A percentile compares a stretch with the other conserved stretches of the same genome.
Evolutionary conservation across 2,797 vertebrate genomes (phyloP).

Genomic region (Melanotaenia trifasciata): DNA sequence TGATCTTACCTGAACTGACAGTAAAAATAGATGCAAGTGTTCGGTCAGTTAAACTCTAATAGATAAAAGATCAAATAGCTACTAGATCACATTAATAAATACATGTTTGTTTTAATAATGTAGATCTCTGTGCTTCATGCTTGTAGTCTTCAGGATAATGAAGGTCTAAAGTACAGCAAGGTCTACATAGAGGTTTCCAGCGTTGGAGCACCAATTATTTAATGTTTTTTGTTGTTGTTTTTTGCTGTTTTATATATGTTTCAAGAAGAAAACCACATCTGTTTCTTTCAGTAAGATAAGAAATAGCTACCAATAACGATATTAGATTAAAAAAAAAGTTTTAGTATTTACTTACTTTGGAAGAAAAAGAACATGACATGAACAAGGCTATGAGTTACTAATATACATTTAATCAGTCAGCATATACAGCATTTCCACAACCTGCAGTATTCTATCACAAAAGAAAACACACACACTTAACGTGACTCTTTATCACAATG

Average conservation of each 20-base stretch:
- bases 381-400: background rate
- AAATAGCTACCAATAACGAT: background rate
- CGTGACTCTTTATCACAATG: background rate
- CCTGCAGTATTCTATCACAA: background rate
- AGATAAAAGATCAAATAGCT: background rate
- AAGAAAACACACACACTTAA: background rate
- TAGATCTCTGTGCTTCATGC: background rate
- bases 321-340: too few species aligned
- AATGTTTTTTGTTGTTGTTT: too few species aligned
- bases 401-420: background rate
- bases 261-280: background rate
- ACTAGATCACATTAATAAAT: background rate
- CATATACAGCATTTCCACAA: background rate
- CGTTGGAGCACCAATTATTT: too few species aligned
- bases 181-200: too few species aligned
- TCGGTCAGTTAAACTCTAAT: background rate
- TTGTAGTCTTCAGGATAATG: too few species aligned
- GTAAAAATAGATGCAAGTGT: background rate
- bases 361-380: background rate
- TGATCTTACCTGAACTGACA: conserved; percentile 8
- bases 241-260: background rate
- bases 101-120: background rate
- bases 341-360: background rate
- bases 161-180: too few species aligned
- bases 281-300: background rate